Conservation (phyloP, 1,140 invertebrate genomes). For the Leptestheria dahalacensis region DNA sequence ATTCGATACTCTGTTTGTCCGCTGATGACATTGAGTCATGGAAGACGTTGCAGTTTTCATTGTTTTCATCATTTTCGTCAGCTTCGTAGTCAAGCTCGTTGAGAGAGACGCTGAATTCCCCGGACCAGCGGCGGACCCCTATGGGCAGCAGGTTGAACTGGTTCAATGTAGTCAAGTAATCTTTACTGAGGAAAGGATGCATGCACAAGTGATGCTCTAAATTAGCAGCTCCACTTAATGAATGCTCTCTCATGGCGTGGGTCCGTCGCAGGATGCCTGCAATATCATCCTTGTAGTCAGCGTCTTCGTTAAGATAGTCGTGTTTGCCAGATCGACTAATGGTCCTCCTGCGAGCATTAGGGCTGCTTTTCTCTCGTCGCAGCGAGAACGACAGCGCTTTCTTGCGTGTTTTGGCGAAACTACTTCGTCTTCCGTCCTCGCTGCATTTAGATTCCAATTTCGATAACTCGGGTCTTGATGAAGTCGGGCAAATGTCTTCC, state of each 20-base stretch:
- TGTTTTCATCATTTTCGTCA: neutral
- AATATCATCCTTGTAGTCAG: conserved; percentile 4
- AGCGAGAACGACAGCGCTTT: neutral
- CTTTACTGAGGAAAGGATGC: conserved; percentile 13
- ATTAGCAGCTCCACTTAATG: neutral
- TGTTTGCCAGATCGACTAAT: conserved; percentile 8
- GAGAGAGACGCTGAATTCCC: neutral
- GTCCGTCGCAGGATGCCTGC: neutral
- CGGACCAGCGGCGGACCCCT: neutral
- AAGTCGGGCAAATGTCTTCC: neutral
- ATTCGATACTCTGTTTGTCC: no score
- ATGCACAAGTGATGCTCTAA: conserved; percentile 3
- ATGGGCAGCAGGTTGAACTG: conserved; percentile 8
- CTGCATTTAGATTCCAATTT: no score
- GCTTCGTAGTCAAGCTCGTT: neutral
- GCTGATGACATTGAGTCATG: neutral
- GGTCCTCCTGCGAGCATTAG: neutral
- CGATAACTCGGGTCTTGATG: no score
- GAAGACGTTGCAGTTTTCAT: neutral
- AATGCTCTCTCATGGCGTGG: no score
- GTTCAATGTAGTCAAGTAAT: conserved; percentile 8
- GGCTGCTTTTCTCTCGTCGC: neutral
- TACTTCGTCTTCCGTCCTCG: neutral
- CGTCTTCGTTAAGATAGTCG: conserved; percentile 10
- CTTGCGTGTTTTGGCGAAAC: neutral